These are phyloP conservation scores for Gallinago jamesoni DNA, from an alignment of 2,113 vertebrate genomes.

Conservation along the genomic window DNA sequence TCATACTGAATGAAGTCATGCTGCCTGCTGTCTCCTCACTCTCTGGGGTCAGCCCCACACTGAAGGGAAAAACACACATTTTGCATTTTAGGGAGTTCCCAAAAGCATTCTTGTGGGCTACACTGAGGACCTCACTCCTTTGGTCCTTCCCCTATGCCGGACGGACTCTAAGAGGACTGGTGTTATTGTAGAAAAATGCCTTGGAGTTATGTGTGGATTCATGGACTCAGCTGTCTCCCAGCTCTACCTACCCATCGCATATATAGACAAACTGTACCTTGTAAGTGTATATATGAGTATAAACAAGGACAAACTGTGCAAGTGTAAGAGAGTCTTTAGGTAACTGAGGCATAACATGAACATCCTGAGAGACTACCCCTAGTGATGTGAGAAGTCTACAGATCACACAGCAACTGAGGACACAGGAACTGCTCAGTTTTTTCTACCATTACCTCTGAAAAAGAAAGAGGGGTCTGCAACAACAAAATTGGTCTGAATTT, in stretches of 20 bases:
- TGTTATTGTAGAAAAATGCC: background rate
- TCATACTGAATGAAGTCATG: fast-evolving
- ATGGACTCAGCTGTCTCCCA: fast-evolving
- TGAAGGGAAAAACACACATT: background rate
- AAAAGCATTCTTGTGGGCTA: fast-evolving
- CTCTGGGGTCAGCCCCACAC: fast-evolving
- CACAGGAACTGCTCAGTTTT: background rate
- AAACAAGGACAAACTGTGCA: background rate
- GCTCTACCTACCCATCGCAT: background rate
- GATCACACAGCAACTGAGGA: background rate
- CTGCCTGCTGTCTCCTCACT: background rate
- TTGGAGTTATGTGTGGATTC: background rate
- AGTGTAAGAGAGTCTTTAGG: background rate
- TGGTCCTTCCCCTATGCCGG: background rate
- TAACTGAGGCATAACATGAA: background rate
- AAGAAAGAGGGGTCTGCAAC: background rate
- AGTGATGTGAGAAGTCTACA: fast-evolving
- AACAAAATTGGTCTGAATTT: background rate
- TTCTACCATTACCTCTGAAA: background rate
- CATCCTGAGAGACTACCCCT: background rate
- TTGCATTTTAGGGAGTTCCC: background rate
- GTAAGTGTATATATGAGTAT: background rate
- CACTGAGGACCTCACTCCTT: fast-evolving
- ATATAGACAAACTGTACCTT: background rate
- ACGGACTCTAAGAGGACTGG: background rate